These are phyloP conservation scores for Columbina picui DNA, from an alignment of 2,113 vertebrate species.

Conservation along the genomic window DNA sequence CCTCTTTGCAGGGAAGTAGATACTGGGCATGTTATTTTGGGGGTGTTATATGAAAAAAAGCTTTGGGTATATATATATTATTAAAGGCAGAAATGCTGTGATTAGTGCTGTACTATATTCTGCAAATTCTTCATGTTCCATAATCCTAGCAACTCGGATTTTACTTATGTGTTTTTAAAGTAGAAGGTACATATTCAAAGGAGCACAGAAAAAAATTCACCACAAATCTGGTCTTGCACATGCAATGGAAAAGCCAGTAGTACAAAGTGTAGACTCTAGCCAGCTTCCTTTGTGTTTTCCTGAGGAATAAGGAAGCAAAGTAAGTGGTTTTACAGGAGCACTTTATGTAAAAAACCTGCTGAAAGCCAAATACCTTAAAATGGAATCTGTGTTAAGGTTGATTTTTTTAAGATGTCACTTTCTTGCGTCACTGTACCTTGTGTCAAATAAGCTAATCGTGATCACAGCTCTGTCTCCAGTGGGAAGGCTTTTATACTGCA, in stretches of 20 bases:
- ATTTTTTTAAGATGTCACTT: background rate
- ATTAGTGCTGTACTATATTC: background rate
- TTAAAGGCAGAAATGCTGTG: fast-evolving
- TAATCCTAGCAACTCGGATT: background rate
- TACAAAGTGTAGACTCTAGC: background rate
- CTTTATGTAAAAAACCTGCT: background rate
- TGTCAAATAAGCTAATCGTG: background rate
- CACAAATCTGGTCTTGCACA: background rate
- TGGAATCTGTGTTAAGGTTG: background rate
- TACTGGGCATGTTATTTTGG: background rate
- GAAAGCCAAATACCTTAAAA: background rate
- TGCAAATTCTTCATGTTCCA: background rate
- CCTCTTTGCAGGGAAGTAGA: background rate
- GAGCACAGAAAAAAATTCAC: background rate
- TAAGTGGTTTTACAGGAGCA: background rate
- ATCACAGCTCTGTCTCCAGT: background rate
- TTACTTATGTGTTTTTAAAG: background rate
- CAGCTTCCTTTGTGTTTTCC: background rate
- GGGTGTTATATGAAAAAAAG: fast-evolving
- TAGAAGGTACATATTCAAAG: background rate
- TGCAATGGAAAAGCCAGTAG: background rate
- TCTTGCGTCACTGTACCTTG: background rate
- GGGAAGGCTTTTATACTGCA: background rate
- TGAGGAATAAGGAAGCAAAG: background rate
- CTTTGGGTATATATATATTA: background rate